A percentile compares a stretch with the other conserved stretches of the same genome.
phyloP scores from a whole-genome alignment of 1,140 invertebrate genomes.

The Drosophila parabipectinata region DNA sequence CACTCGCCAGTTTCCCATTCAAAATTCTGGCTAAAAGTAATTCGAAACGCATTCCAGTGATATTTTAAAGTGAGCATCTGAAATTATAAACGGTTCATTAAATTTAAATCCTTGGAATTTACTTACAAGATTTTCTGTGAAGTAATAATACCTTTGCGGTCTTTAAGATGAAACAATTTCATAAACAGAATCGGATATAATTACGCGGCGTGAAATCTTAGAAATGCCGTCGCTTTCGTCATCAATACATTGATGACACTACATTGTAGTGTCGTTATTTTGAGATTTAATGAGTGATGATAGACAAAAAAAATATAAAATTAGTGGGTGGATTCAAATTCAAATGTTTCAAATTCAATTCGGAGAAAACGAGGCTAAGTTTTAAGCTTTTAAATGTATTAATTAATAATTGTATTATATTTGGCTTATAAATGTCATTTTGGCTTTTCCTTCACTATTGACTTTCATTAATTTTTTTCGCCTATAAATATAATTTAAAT shows the following conservation, averaged over 20 bases:
- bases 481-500: too few relatives aligned
- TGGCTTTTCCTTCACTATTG: too few relatives aligned
- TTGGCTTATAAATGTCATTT: too few relatives aligned
- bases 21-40: neutral
- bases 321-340: neutral
- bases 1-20: neutral
- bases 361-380: neutral
- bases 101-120: neutral
- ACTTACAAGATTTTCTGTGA: neutral
- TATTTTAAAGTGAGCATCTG: conserved; percentile 41
- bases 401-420: neutral
- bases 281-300: conserved; percentile 5
- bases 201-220: conserved; percentile 59
- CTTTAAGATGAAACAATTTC: conserved; percentile 5
- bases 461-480: too few relatives aligned
- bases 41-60: conserved; percentile 12
- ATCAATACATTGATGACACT: too few relatives aligned
- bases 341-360: neutral
- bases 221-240: conserved; percentile 69
- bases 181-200: neutral
- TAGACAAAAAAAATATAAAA: neutral
- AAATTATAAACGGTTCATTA: neutral
- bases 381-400: neutral
- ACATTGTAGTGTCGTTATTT: conserved; percentile 7
- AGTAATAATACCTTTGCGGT: neutral